A percentile compares a stretch with the other conserved stretches of the same genome.
These are phyloP conservation scores for Stenolophus ochropezus DNA, from an alignment of 2,888 invertebrate genomes.

Conservation along the genomic window DNA sequence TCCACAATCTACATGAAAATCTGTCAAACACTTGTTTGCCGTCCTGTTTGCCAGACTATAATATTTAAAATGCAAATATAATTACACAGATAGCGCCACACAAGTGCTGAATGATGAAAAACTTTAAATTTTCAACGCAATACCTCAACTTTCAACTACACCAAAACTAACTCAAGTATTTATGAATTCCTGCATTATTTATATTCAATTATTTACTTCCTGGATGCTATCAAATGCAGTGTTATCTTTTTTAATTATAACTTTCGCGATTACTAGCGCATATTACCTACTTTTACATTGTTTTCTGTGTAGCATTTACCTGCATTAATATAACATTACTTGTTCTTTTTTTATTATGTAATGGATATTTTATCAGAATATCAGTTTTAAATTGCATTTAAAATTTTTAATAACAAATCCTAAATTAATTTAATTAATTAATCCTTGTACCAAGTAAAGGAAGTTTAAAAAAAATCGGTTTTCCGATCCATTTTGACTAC, in stretches of 20 bases:
- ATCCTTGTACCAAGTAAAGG: no score
- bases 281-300: not conserved
- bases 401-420: no score
- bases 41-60: not conserved
- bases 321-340: no score
- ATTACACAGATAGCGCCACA: conserved; percentile 11
- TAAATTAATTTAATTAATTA: no score
- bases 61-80: conserved; percentile 43
- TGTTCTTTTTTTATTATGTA: no score
- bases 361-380: no score
- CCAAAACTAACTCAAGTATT: conserved; percentile 6
- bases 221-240: not conserved
- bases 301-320: not conserved
- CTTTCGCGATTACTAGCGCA: not conserved
- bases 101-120: not conserved
- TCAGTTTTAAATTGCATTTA: no score
- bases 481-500: no score
- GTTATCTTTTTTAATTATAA: not conserved
- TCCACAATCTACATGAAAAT: conserved; percentile 37
- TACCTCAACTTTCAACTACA: not conserved
- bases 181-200: conserved; percentile 2
- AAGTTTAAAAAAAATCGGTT: no score
- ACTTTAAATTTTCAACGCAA: conserved; percentile 9
- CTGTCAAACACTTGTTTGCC: conserved; percentile 18
- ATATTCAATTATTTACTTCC: conserved; percentile 15